These are phyloP conservation scores for Molanna angustata DNA, from an alignment of 2,888 invertebrate genomes.

Conservation along the genomic window DNA sequence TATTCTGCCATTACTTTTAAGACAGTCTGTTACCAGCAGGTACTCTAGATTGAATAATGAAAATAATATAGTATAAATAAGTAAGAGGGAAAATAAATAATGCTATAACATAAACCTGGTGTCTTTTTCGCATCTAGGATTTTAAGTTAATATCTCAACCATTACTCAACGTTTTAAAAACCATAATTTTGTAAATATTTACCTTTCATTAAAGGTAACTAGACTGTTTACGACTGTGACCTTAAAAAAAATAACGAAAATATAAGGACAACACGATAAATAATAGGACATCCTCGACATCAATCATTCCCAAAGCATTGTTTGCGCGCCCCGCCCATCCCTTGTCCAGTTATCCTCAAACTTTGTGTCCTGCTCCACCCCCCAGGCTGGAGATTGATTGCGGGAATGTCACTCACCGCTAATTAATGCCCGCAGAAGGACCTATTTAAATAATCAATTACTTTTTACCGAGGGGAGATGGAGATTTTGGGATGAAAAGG, in stretches of 20 bases:
- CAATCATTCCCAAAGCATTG: conserved; percentile 23
- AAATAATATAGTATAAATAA: too few relatives aligned
- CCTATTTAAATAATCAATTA: conserved; percentile 24
- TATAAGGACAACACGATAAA: neutral
- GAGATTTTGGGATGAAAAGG: neutral
- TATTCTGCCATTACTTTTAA: too few relatives aligned
- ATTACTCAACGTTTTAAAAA: too few relatives aligned
- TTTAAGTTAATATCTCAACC: too few relatives aligned
- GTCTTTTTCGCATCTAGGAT: too few relatives aligned
- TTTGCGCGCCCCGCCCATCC: conserved; percentile 6
- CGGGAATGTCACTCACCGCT: conserved; percentile 18
- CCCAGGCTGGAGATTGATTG: conserved; percentile 20
- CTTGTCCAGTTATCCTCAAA: conserved; percentile 14
- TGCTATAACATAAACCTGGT: too few relatives aligned
- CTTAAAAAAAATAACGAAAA: neutral
- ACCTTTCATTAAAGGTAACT: neutral
- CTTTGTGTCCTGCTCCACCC: conserved; percentile 9
- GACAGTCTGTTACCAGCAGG: too few relatives aligned
- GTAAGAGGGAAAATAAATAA: too few relatives aligned
- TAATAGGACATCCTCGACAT: conserved; percentile 8
- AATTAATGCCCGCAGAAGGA: conserved; percentile 23
- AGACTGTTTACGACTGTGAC: too few relatives aligned
- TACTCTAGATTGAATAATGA: too few relatives aligned
- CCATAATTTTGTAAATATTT: too few relatives aligned
- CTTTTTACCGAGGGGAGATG: conserved; percentile 10